Conservation (phyloP, 1,140 invertebrate genomes). For the Agraylea sexmaculata region DNA sequence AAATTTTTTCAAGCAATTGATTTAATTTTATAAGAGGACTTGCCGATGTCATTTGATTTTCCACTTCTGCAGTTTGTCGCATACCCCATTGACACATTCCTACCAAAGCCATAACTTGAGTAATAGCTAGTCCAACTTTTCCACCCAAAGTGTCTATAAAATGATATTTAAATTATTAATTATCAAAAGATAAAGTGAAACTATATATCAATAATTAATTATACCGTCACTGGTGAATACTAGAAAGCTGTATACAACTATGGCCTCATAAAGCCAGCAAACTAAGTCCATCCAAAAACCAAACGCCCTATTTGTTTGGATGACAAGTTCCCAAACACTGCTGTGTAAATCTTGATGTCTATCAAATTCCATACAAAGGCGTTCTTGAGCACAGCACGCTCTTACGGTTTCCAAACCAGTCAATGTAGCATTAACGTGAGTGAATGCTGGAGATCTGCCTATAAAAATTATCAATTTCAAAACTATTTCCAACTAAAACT, state of each 20-base stretch:
- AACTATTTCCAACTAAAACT: no score
- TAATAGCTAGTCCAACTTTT: slow-evolving; percentile 66
- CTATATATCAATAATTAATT: slow-evolving; percentile 27
- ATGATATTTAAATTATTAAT: slow-evolving; percentile 11
- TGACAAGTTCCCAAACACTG: slow-evolving; percentile 53
- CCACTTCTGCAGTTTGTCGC: slow-evolving; percentile 71
- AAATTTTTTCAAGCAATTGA: no score
- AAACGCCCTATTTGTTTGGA: slow-evolving; percentile 52
- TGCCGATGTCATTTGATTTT: slow-evolving; percentile 79
- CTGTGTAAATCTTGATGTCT: slow-evolving; percentile 59
- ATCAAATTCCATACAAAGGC: slow-evolving; percentile 53
- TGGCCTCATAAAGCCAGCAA: slow-evolving; percentile 52
- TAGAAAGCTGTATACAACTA: slow-evolving; percentile 46
- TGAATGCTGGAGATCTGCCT: slow-evolving; percentile 72
- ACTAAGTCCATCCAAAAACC: slow-evolving; percentile 50
- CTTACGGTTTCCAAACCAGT: slow-evolving; percentile 73
- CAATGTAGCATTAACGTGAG: slow-evolving; percentile 67
- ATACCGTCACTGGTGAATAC: slow-evolving; percentile 31
- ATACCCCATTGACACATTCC: slow-evolving; percentile 78
- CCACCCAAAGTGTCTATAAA: slow-evolving; percentile 43
- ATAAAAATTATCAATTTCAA: no score
- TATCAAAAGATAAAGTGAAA: no score
- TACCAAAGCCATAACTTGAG: slow-evolving; percentile 62
- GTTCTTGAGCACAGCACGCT: slow-evolving; percentile 47
- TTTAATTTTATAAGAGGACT: slow-evolving; percentile 24